Percentiles rank a stretch among this genome's conserved stretches.
These are phyloP conservation scores for Apodemia duryi DNA, from an alignment of 2,888 invertebrate species.

Conservation along the genomic window DNA sequence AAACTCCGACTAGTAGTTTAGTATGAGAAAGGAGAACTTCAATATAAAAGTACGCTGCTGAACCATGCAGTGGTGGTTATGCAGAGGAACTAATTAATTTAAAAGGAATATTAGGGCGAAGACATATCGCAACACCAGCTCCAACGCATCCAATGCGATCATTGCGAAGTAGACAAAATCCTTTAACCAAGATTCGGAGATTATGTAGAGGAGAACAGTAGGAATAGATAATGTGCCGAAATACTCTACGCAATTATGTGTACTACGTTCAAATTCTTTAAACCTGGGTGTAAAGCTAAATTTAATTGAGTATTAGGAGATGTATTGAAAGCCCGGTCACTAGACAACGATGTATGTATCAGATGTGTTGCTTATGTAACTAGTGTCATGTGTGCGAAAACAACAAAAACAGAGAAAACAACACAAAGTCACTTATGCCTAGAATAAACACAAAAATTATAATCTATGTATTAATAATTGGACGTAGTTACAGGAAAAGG, in stretches of 20 bases:
- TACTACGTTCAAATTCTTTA: constrained; percentile 21
- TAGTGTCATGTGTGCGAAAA: not conserved
- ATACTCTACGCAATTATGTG: constrained; percentile 24
- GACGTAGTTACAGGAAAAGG: no score
- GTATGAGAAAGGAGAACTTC: not conserved
- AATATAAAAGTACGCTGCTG: constrained; percentile 6
- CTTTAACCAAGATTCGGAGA: constrained; percentile 21
- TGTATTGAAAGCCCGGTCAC: not conserved
- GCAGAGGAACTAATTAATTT: not conserved
- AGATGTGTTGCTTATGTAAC: not conserved
- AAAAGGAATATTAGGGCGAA: not conserved
- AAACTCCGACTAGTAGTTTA: constrained; percentile 12
- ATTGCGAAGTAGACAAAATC: constrained; percentile 17
- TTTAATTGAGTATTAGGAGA: not conserved
- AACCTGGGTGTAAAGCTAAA: not conserved
- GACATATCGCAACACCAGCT: constrained; percentile 3
- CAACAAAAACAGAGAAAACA: no score
- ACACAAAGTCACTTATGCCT: no score
- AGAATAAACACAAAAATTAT: no score
- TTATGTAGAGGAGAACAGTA: constrained; percentile 18
- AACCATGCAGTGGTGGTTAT: not conserved
- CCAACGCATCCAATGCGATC: constrained; percentile 7
- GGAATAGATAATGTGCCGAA: constrained; percentile 22
- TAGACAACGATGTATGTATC: not conserved
- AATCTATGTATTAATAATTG: no score